These are phyloP conservation scores for Nysson spinosus DNA, from an alignment of 2,888 invertebrate species.

Conservation along the genomic window DNA sequence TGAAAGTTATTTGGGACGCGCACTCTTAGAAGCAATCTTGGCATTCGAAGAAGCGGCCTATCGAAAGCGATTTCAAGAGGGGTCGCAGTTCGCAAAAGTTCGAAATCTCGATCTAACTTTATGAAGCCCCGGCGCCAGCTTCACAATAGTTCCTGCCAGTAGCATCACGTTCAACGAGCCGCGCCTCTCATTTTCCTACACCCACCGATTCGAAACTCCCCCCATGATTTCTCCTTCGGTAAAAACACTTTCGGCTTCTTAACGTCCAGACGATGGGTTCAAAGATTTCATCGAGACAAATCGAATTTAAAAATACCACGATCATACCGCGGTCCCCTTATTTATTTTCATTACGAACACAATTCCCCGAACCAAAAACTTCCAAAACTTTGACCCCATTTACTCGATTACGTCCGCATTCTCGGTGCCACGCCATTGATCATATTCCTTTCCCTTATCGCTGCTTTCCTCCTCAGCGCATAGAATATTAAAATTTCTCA, in stretches of 20 bases:
- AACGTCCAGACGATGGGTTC: constrained; percentile 14
- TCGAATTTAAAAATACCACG: constrained; percentile 6
- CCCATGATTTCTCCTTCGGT: constrained; percentile 24
- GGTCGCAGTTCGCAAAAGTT: constrained; percentile 55
- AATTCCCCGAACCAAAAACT: no score
- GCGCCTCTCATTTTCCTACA: constrained; percentile 46
- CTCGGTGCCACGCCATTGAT: no score
- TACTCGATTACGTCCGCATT: no score
- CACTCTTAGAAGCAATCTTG: constrained; percentile 49
- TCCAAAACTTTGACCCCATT: no score
- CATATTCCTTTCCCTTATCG: no score
- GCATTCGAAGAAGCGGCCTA: constrained; percentile 43
- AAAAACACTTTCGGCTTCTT: constrained; percentile 37
- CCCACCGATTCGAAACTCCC: constrained; percentile 14
- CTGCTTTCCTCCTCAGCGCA: no score
- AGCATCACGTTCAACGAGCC: constrained; percentile 38
- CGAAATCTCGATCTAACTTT: constrained; percentile 65
- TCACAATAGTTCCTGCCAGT: constrained; percentile 46
- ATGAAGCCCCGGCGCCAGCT: constrained; percentile 56
- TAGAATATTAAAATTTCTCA: no score
- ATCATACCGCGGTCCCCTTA: constrained; percentile 1
- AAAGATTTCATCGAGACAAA: constrained; percentile 18
- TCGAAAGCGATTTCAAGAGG: constrained; percentile 37
- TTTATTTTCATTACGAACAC: background rate
- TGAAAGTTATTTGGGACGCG: background rate